These are phyloP conservation scores for Ophonus ardosiacus DNA, from an alignment of 2,888 invertebrate species.

Conservation along the genomic window DNA sequence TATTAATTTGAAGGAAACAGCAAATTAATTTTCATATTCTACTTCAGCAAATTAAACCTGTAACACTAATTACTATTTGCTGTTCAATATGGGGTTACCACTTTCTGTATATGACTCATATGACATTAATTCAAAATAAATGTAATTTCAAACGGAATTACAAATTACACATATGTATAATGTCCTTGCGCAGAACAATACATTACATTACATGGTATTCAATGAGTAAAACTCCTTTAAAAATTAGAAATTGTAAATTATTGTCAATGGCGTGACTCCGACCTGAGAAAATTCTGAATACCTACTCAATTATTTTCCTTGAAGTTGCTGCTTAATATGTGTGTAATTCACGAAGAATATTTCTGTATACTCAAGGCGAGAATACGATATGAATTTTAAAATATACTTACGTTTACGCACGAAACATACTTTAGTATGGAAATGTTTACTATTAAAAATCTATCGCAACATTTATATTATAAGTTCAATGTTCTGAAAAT, in stretches of 20 bases:
- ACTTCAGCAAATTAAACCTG: background rate
- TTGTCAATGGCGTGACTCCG: conserved; percentile 18
- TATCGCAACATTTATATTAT: background rate
- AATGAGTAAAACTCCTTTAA: conserved; percentile 16
- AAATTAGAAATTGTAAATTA: conserved; percentile 24
- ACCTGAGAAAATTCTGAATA: conserved; percentile 11
- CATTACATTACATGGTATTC: conserved; percentile 26
- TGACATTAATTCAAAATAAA: conserved; percentile 27
- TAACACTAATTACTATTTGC: background rate
- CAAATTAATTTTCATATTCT: background rate
- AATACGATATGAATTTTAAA: background rate
- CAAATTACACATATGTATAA: conserved; percentile 39
- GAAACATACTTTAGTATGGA: no score
- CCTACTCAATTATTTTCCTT: background rate
- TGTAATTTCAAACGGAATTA: conserved; percentile 32
- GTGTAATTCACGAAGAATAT: background rate
- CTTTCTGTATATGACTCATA: conserved; percentile 19
- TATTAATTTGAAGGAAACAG: background rate
- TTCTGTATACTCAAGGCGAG: background rate
- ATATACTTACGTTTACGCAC: no score
- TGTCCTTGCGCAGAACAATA: conserved; percentile 35
- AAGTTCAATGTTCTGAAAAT: background rate
- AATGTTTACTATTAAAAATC: background rate
- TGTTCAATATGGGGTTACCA: background rate
- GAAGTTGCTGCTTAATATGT: background rate